Base-by-base conservation (phyloP, 2,888 invertebrate species). In the Lycaena phlaeas region DNA sequence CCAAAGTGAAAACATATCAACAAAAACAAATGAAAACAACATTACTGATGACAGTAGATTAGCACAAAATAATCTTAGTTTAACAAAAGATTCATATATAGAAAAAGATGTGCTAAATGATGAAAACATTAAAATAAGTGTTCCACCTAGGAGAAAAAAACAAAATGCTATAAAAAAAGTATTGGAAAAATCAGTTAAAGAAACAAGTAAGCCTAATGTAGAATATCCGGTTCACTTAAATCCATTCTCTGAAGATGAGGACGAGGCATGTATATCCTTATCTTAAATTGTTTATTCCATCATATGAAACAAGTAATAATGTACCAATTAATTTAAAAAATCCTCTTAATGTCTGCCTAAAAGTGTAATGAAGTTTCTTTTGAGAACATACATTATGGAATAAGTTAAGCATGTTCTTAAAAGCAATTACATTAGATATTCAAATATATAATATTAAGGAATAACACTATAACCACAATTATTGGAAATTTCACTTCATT, bases 161-260 rank as follows among this genome's bases (percentile, higher is more conserved):
- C 65, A 62, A 39, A 50, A 36, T 10, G 25, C 25, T 22, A 22
- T 22, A 9, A 30, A 30, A 11, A 39, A 30, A 26, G 22, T 26
- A 4, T 3, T 26, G 11, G 31, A 12, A 40, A 26, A 31, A 15
- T n/a, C 30, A 10, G 25, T 10, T 12, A 9, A 30, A 15, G 29
- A 17, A 15, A 30, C 25, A 30, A 31, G 9, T 15, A 27, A 50
- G 15, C 10, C 12, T 15, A 41, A 47, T 42, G 64, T 64, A 46
- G 52, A 65, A 48, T 94, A 95, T 77, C 95, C 95, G 0, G 89
- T 89, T 49, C 88, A 92, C 60, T 81, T 95, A 48, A 95, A 96
- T 85, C 95, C 95, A 3, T 96, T 96, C 74, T 90, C 87, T 25
- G 91, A 90, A 52, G 92, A 92, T 15, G 87, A 88, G 28, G 78